These are phyloP conservation scores for Ectemnius cavifrons DNA, from an alignment of 2,888 invertebrate genomes.

Conservation along the genomic window DNA sequence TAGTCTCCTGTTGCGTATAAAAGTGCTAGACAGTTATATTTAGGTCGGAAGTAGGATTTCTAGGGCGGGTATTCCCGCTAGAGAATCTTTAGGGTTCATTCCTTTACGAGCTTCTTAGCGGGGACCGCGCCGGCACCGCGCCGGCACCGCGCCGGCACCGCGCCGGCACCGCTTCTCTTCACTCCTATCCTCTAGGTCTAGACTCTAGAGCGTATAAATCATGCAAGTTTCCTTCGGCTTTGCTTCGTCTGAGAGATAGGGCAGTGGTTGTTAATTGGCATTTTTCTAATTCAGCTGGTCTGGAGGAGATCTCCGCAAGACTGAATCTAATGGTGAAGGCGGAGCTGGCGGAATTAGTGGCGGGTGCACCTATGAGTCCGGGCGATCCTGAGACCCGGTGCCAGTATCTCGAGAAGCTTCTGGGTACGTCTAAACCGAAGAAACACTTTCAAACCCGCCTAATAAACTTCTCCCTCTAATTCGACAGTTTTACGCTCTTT, in stretches of 20 bases:
- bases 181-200: too few species aligned
- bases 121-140: too few species aligned
- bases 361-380: constrained; percentile 72
- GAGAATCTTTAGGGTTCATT: neutral
- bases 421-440: constrained; percentile 75
- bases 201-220: too few species aligned
- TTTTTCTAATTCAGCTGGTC: constrained; percentile 79
- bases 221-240: too few species aligned
- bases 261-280: neutral
- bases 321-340: constrained; percentile 83
- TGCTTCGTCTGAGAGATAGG: too few species aligned
- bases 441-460: too few species aligned
- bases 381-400: constrained; percentile 80
- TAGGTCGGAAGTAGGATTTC: neutral
- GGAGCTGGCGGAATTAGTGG: constrained; percentile 79
- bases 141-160: too few species aligned
- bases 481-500: too few species aligned
- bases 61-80: neutral
- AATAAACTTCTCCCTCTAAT: too few species aligned
- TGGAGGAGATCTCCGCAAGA: constrained; percentile 85
- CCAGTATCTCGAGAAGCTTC: constrained; percentile 81
- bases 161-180: too few species aligned
- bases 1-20: neutral
- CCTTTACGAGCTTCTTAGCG: too few species aligned
- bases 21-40: neutral